These are phyloP conservation scores for Meandrusa payeni DNA, from an alignment of 2,888 invertebrate species.

Conservation along the genomic window DNA sequence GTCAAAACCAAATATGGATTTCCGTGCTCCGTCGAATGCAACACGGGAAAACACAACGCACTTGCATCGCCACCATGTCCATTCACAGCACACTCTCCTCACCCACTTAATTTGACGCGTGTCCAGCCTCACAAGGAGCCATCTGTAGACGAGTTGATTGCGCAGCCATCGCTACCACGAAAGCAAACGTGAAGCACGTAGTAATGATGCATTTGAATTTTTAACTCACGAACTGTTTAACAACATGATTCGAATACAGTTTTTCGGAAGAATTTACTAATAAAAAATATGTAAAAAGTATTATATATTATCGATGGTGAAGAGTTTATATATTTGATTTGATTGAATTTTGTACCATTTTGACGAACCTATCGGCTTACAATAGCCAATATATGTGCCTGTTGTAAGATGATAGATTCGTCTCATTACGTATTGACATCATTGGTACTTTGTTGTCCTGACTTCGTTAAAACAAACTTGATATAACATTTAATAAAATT, in stretches of 20 bases:
- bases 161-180: conserved; percentile 6
- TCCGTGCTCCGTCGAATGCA: conserved; percentile 9
- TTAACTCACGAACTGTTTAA: conserved; percentile 3
- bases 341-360: too few species aligned
- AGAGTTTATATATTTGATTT: too few species aligned
- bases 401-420: too few species aligned
- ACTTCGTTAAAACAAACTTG: too few species aligned
- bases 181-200: conserved; percentile 15
- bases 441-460: too few species aligned
- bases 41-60: conserved; percentile 11
- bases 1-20: conserved; percentile 14
- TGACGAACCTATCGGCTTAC: too few species aligned
- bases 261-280: too few species aligned
- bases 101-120: conserved; percentile 23
- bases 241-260: background rate
- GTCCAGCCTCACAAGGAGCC: conserved; percentile 16
- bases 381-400: too few species aligned
- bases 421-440: too few species aligned
- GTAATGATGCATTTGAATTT: conserved; percentile 14
- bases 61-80: conserved; percentile 20
- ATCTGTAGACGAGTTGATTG: conserved; percentile 19
- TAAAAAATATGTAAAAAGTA: too few species aligned
- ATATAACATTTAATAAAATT: too few species aligned
- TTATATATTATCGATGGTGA: too few species aligned
- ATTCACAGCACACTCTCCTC: conserved; percentile 20